Percentiles rank a stretch among this genome's conserved stretches.
phyloP scores from a whole-genome alignment of 2,888 invertebrate species.

The Orthonychiurus folsomi region DNA sequence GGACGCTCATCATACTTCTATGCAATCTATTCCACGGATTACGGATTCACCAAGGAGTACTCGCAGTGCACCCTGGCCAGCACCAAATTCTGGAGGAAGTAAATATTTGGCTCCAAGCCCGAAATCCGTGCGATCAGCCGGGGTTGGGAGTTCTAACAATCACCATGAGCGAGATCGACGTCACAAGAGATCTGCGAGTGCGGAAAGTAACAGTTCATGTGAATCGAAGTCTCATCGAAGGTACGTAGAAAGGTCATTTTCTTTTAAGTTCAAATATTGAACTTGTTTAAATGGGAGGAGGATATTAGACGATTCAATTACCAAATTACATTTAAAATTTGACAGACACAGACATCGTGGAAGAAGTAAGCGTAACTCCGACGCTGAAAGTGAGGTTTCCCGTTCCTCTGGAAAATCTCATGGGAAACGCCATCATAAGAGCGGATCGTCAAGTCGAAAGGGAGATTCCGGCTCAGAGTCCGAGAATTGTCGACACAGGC shows the following conservation, averaged over 20 bases:
- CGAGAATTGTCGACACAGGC: conserved; percentile 51
- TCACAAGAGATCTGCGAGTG: conserved; percentile 54
- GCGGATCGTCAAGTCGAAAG: conserved; percentile 57
- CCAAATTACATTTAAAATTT: not conserved
- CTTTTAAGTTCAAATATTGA: too few relatives aligned
- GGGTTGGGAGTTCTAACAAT: conserved; percentile 37
- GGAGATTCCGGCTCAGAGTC: conserved; percentile 63
- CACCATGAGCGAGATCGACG: conserved; percentile 24
- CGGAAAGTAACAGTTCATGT: conserved; percentile 82
- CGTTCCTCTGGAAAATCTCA: conserved; percentile 72
- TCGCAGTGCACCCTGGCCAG: conserved; percentile 70
- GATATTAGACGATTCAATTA: not conserved
- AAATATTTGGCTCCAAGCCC: conserved; percentile 61
- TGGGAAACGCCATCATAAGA: conserved; percentile 57
- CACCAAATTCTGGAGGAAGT: conserved; percentile 52
- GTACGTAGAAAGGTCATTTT: conserved; percentile 44
- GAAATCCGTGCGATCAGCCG: conserved; percentile 67
- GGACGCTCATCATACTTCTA: too few relatives aligned
- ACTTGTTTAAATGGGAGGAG: conserved; percentile 14
- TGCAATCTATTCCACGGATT: conserved; percentile 39
- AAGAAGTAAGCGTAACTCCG: conserved; percentile 71
- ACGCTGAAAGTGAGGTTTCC: conserved; percentile 82
- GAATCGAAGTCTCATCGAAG: conserved; percentile 70
- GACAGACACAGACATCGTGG: conserved; percentile 60
- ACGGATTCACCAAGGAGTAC: conserved; percentile 60